Base-by-base conservation (phyloP, 2,797 vertebrate species). In the Heliangelus exortis region DNA sequence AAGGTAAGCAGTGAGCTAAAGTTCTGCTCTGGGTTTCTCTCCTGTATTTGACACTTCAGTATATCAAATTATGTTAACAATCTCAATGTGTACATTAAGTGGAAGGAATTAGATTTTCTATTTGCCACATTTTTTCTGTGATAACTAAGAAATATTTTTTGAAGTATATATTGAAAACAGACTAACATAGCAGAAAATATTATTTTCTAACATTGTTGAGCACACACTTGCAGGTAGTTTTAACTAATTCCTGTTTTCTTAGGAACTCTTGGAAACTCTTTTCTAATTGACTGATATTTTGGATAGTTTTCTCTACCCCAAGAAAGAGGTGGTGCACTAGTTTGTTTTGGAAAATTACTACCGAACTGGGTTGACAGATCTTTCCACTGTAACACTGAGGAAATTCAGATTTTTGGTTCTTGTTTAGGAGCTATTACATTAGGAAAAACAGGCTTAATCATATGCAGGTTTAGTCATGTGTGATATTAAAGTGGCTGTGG, bases 1-100 rank as follows among this genome's bases (percentile, higher is more conserved):
- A 99, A 97, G 99, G 99, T 99, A 96, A 97, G 85, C 39, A 69
- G 5, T 33, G 5, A 76, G 51, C 15, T 74, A 0, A 79, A 67
- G 14, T 68, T 68, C 39, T 61, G 1, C 41, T 89, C 1, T 0
- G 21, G 10, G 2, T 57, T 11, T 76, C 10, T 76, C 48, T 83
- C 57, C 3, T 57, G 4, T n/a, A 7, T 85, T 69, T 1, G 4
- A 48, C 22, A 12, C 5, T 31, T 59, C 4, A 50, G 18, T 13
- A 12, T n/a, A 65, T 72, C 7, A 65, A 58, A 47, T n/a, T n/a
- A 21, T 59, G 15, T 84, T 76, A 51, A 28, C 33, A 36, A 29
- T 61, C 18, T 31, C 33, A 51, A 3, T 2, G 1, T 83, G 8
- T 41, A 41, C 28, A 18, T 81, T 65, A 75, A 45, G 20, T 39